Evolutionary conservation across 92 coral and sea anemone species (phyloP), one percentile per base, ranked within the genome.

Genomic region (Paramuricea clavata): DNA sequence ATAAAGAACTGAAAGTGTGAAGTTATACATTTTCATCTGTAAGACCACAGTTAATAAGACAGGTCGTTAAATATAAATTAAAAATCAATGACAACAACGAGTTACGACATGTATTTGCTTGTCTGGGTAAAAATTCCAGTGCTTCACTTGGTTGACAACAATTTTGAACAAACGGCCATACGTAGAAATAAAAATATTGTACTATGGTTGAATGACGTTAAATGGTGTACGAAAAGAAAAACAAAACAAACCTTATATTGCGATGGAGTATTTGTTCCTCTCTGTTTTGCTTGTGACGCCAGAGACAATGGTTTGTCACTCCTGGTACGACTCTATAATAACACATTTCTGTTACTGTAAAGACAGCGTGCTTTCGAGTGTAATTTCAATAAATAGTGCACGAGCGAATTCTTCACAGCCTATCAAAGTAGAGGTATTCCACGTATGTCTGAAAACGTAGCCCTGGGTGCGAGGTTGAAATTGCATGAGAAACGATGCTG

Each of bases 241-340:
- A 43, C n/a, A 30, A 54, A 30, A 81, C 65, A 7, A 74, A 95
- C 98, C 98, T 95, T 95, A 80, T 95, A 95, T 69, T 95, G 98
- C 0, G 98, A 95, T 10, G 98, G 95, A 0, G 98, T 86, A 17
- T 92, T 93, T 61, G 91, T 49, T 28, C 88, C 82, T 68, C 87
- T 87, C 47, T 90, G 93, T 9, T 90, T 47, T 43, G 93, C 67
- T 17, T 92, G 82, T 77, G 98, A 86, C 42, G 94, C 83, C 15
- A 91, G 31, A 50, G 87, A 87, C 47, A 84, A 75, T 8, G 91
- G 95, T 80, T 87, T 94, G 32, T 93, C 95, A 81, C 87, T 67
- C 81, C 85, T 95, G 49, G 97, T 34, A 49, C 90, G 94, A 27
- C 90, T 95, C 98, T 94, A 25, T 16, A 30, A 34, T 12, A 50